These are phyloP conservation scores for Aurelia sp. DNA, from an alignment of 30 jellyfish, hydroid and myxozoan genomes.

Conservation along the genomic window DNA sequence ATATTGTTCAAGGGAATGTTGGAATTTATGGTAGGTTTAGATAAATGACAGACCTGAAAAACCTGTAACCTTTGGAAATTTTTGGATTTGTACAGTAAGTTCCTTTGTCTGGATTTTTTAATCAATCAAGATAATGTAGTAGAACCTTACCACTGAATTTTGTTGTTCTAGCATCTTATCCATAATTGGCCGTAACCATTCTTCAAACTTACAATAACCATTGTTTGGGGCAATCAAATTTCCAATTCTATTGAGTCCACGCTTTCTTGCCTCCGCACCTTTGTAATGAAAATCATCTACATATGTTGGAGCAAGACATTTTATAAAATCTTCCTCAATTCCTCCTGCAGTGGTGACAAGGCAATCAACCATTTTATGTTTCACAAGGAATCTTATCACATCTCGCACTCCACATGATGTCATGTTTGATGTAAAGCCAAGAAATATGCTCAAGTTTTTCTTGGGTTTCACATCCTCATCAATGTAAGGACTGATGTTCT, in stretches of 20 bases:
- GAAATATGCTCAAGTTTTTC: constrained; percentile 81
- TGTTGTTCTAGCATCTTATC: constrained; percentile 92
- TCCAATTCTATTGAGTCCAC: constrained; percentile 96
- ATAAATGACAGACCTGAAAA: no score
- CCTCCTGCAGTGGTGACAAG: constrained; percentile 99
- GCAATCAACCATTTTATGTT: constrained; percentile 92
- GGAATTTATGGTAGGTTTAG: no score
- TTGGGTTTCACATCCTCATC: constrained; percentile 84
- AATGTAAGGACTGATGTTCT: constrained; percentile 50
- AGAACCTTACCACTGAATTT: constrained; percentile 46
- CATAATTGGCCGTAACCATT: constrained; percentile 90
- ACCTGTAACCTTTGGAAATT: no score
- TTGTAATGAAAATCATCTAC: constrained; percentile 81
- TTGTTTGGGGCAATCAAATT: constrained; percentile 94
- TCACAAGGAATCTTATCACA: constrained; percentile 86
- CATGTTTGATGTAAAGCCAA: constrained; percentile 99
- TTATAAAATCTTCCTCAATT: constrained; percentile 97
- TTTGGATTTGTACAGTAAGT: no score
- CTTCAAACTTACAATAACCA: constrained; percentile 92
- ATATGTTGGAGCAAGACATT: constrained; percentile 93
- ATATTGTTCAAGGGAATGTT: no score
- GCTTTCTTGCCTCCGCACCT: constrained; percentile 80
- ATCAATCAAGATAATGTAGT: not conserved
- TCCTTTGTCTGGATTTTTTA: no score
- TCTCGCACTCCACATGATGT: constrained; percentile 98